A percentile compares a stretch with the other conserved stretches of the same genome.
Conservation (phyloP, 2,888 invertebrate genomes). For the Mactromeris polynyma region DNA sequence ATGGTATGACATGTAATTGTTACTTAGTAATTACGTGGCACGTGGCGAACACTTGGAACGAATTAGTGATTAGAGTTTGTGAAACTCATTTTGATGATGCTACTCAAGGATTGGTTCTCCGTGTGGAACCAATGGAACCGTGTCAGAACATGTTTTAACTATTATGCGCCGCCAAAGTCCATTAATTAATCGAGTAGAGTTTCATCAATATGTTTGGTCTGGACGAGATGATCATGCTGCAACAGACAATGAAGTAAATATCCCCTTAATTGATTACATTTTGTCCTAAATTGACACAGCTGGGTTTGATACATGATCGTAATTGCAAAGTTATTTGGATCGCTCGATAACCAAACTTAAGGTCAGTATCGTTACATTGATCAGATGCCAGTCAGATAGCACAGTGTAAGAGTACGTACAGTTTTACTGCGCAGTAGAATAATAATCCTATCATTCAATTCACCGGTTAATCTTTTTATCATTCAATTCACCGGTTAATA, state of each 20-base stretch:
- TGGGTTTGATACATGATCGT: not conserved
- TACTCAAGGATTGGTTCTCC: not conserved
- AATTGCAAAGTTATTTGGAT: not conserved
- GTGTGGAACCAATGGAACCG: not conserved
- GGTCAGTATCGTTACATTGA: not conserved
- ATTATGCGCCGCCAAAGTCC: not conserved
- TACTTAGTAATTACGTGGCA: not conserved
- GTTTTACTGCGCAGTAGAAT: no score
- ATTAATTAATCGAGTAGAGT: not conserved
- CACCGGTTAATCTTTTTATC: no score
- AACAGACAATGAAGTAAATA: not conserved
- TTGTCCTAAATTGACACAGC: not conserved
- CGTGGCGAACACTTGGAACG: not conserved
- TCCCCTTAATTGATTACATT: not conserved
- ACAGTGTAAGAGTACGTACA: no score
- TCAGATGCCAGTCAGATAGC: no score
- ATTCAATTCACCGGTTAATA: no score
- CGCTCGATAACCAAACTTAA: not conserved
- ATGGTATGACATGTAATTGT: not conserved
- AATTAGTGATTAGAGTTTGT: not conserved
- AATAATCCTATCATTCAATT: no score
- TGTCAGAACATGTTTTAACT: not conserved
- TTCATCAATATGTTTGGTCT: conserved; percentile 19
- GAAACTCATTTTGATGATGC: not conserved
- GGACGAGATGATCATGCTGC: not conserved